Conservation (phyloP, 92 coral and sea anemone species). For the Heteractis magnifica region DNA sequence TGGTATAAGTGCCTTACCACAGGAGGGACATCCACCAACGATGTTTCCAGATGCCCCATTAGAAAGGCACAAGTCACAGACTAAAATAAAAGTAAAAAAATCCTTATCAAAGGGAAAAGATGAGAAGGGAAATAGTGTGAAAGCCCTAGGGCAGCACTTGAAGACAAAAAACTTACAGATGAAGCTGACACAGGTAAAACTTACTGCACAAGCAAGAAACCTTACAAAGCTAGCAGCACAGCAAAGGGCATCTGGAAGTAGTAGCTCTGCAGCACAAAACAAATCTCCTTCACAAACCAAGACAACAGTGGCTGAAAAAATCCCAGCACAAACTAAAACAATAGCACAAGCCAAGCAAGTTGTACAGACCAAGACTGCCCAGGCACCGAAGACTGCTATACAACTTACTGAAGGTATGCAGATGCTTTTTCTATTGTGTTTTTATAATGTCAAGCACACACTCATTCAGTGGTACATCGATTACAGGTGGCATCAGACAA, state of each 20-base stretch:
- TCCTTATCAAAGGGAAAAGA: constrained; percentile 33
- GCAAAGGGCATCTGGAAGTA: neutral
- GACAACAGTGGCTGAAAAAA: constrained; percentile 17
- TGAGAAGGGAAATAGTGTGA: constrained; percentile 37
- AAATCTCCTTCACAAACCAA: constrained; percentile 38
- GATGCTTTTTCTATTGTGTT: too few relatives aligned
- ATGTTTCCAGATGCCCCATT: constrained; percentile 50
- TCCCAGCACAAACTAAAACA: constrained; percentile 29
- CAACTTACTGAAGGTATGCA: constrained; percentile 23
- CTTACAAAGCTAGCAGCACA: constrained; percentile 11
- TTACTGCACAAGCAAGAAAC: constrained; percentile 24
- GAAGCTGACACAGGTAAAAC: constrained; percentile 25
- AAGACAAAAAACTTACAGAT: constrained; percentile 23
- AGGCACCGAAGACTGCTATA: constrained; percentile 12
- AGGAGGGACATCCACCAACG: constrained; percentile 52
- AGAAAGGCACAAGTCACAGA: constrained; percentile 53
- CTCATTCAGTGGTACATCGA: too few relatives aligned
- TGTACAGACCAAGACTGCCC: neutral
- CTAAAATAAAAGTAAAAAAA: constrained; percentile 69
- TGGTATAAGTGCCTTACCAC: constrained; percentile 44
- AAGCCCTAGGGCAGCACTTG: neutral
- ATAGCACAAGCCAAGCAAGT: constrained; percentile 20
- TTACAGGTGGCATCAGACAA: too few relatives aligned
- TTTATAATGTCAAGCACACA: too few relatives aligned
- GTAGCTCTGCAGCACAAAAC: neutral